Percentiles rank a stretch among this genome's conserved stretches.
These are phyloP conservation scores for Furcifer pardalis DNA, from an alignment of 2,797 vertebrate genomes.

Conservation along the genomic window DNA sequence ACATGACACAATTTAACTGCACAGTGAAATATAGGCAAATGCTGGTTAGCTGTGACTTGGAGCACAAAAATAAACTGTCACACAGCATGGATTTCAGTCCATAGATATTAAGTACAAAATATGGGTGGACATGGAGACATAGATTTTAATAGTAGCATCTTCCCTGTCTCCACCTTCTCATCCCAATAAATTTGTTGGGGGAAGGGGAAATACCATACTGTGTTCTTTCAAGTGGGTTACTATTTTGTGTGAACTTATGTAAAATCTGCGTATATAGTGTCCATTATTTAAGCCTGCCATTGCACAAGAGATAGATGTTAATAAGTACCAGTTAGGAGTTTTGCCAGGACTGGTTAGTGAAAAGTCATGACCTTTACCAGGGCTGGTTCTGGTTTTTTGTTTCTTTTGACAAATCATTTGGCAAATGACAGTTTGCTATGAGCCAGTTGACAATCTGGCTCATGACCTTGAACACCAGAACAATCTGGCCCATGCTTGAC, in stretches of 20 bases:
- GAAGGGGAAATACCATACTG: background rate
- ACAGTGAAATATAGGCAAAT: conserved; percentile 44
- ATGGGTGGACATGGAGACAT: conserved; percentile 14
- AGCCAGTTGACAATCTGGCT: too few relatives aligned
- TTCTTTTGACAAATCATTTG: too few relatives aligned
- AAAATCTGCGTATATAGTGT: background rate
- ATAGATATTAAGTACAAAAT: conserved; percentile 39
- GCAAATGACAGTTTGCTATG: too few relatives aligned
- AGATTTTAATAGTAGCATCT: conserved; percentile 12
- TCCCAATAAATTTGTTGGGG: conserved; percentile 27
- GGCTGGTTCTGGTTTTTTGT: background rate
- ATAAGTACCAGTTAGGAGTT: background rate
- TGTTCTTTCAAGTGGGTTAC: background rate
- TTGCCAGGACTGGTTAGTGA: background rate
- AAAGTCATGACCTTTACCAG: background rate
- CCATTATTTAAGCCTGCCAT: background rate
- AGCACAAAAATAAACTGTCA: background rate
- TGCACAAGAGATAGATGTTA: background rate
- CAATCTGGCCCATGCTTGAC: conserved; percentile 6
- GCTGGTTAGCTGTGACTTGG: conserved; percentile 23
- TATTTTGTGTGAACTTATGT: conserved; percentile 15
- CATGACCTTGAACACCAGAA: too few relatives aligned
- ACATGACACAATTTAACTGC: conserved; percentile 10
- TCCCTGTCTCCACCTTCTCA: background rate
- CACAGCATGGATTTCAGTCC: conserved; percentile 31